Conservation (phyloP, 2,113 vertebrate genomes). For the Hiodon alosoides region DNA sequence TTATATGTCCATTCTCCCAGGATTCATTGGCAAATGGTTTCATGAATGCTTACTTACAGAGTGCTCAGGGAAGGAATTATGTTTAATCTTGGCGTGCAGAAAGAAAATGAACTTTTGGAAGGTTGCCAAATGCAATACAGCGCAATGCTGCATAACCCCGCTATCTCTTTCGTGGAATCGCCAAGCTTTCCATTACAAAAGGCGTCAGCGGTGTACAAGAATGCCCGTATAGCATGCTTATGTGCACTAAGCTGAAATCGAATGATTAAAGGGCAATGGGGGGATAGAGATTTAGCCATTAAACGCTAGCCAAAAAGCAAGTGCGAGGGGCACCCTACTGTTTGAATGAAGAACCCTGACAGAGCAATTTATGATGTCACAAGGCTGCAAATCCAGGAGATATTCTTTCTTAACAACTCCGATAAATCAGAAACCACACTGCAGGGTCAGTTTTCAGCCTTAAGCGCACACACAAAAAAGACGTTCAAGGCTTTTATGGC, state of each 20-base stretch:
- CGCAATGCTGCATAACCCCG: constrained; percentile 73
- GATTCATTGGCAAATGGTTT: constrained; percentile 69
- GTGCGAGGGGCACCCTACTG: constrained; percentile 50
- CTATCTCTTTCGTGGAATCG: constrained; percentile 48
- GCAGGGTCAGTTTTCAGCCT: constrained; percentile 49
- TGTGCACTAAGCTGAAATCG: constrained; percentile 53
- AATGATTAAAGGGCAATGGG: constrained; percentile 47
- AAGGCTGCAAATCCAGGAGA: constrained; percentile 57
- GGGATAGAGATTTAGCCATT: constrained; percentile 40
- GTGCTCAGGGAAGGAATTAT: constrained; percentile 76
- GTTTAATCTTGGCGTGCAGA: constrained; percentile 80
- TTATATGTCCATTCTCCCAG: constrained; percentile 69
- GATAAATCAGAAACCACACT: constrained; percentile 57
- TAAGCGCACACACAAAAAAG: constrained; percentile 27
- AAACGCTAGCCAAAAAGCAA: constrained; percentile 45
- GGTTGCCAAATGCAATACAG: constrained; percentile 67
- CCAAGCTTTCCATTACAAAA: constrained; percentile 63
- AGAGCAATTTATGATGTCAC: constrained; percentile 63
- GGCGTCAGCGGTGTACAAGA: constrained; percentile 48
- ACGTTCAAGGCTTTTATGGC: constrained; percentile 25
- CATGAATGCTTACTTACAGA: constrained; percentile 70
- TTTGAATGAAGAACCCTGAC: constrained; percentile 57
- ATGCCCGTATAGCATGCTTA: constrained; percentile 25
- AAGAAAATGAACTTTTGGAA: constrained; percentile 83
- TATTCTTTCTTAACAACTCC: constrained; percentile 57